Base-by-base conservation (phyloP, 2,888 invertebrate species). In the Sinopyrophorus schimmeli region DNA sequence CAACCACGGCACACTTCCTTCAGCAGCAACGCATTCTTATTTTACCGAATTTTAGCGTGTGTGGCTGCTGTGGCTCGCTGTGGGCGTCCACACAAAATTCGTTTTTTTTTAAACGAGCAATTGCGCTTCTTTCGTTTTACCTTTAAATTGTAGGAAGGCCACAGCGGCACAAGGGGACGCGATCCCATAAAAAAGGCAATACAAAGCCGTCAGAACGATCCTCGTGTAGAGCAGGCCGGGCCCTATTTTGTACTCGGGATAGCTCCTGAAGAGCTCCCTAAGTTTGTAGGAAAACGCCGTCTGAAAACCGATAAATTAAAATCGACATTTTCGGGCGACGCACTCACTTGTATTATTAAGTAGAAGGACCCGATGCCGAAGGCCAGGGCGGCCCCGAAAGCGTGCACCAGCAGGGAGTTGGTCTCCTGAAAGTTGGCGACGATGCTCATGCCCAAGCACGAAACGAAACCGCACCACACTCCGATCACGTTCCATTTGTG, bases 371-470 rank as follows among this genome's bases (percentile, higher is more conserved):
- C 49, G 11, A 50, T 10, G 20, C 43, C 47, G 20, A 47, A 53
- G 5, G 47, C 40, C 44, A 53, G 32, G 5, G 18, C 31, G 2
- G 53, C 53, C 9, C 55, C 55, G 11, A 50, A 7, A 24, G 50
- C 31, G 30, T 53, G 55, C n/a, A 50, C 17, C 4, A 11, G 16
- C 10, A 17, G 20, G 6, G 44, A 12, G 5, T 17, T 23, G 3
- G 37, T 47, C 31, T 53, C 38, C 30, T 53, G 55, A 37, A 55
- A 55, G 27, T 53, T 55, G 6, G 23, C 49, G 9, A 50, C 43
- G 4, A 55, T n/a, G 26, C 46, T 49, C 7, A 53, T 37, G 14
- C 55, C 55, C 2, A 53, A 15, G 3, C 30, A 39, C 5, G 40
- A 46, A 4, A 43, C 12, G 6, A 38, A 11, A 1, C 53, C 55